phyloP scores from a whole-genome alignment of 2,797 vertebrate species.

The Sternarchorhynchus goeldii region DNA sequence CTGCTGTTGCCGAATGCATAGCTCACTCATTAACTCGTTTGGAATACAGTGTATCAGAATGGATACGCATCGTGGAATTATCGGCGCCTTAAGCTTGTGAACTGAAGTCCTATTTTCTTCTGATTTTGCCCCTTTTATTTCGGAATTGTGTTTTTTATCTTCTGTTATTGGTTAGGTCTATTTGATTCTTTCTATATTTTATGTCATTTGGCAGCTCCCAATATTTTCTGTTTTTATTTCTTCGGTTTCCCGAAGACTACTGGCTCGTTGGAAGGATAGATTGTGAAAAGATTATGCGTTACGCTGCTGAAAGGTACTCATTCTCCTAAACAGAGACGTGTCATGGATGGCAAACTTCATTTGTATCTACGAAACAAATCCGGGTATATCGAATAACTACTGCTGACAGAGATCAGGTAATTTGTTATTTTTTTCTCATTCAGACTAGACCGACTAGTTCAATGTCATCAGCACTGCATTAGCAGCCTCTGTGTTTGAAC shows the following conservation, averaged over 20 bases:
- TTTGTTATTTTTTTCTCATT: constrained; percentile 23
- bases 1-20: constrained; percentile 62
- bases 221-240: constrained; percentile 41
- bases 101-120: constrained; percentile 63
- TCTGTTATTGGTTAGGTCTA: constrained; percentile 30
- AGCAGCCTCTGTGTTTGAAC: background rate
- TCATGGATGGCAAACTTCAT: constrained; percentile 83
- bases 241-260: constrained; percentile 58
- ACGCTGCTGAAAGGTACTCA: constrained; percentile 66
- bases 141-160: constrained; percentile 42
- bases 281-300: constrained; percentile 68
- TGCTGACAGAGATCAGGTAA: constrained; percentile 82
- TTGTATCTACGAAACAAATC: constrained; percentile 76
- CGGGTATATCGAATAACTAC: constrained; percentile 81
- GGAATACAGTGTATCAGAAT: constrained; percentile 72
- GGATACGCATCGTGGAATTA: constrained; percentile 80
- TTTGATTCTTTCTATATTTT: constrained; percentile 1
- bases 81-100: constrained; percentile 56
- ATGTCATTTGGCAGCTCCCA: constrained; percentile 35
- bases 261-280: constrained; percentile 70
- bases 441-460: background rate
- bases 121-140: constrained; percentile 24
- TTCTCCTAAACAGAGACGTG: constrained; percentile 74
- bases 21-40: constrained; percentile 57
- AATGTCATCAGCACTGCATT: background rate